phyloP scores from a whole-genome alignment of 2,113 vertebrate species.

The Naja naja region DNA sequence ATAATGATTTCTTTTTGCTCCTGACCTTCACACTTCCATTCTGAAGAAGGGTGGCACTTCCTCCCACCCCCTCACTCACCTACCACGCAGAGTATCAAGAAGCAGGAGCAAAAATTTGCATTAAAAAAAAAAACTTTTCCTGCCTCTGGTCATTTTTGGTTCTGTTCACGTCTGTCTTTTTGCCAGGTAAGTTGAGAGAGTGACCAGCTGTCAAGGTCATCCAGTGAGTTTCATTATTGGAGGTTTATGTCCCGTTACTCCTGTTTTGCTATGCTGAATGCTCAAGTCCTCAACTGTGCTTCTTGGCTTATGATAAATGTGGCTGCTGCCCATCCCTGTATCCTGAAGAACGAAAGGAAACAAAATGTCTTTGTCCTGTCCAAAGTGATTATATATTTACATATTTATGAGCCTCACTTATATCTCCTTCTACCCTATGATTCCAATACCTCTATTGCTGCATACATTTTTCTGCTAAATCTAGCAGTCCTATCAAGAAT shows the following conservation, averaged over 20 bases:
- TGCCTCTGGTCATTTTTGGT: not conserved
- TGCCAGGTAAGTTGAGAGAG: not conserved
- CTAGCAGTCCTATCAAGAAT: not conserved
- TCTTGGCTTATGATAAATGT: not conserved
- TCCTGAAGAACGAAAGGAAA: not conserved
- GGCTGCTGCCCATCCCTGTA: not conserved
- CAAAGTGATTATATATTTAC: not conserved
- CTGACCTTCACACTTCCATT: not conserved
- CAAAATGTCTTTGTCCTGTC: not conserved
- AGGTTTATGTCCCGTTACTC: not conserved
- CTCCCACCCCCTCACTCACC: rapidly evolving
- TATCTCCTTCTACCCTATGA: not conserved
- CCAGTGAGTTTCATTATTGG: not conserved
- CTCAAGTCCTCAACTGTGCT: not conserved
- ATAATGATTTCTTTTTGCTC: not conserved
- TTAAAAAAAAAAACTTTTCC: no score
- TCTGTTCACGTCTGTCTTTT: not conserved
- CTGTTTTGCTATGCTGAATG: not conserved
- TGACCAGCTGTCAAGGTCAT: not conserved
- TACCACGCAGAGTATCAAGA: not conserved
- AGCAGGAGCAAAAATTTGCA: not conserved
- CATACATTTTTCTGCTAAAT: not conserved
- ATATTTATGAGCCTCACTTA: not conserved
- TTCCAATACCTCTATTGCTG: not conserved
- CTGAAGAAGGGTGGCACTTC: not conserved